Base-by-base conservation (phyloP, 2,888 invertebrate species). In the Molanna angustata region DNA sequence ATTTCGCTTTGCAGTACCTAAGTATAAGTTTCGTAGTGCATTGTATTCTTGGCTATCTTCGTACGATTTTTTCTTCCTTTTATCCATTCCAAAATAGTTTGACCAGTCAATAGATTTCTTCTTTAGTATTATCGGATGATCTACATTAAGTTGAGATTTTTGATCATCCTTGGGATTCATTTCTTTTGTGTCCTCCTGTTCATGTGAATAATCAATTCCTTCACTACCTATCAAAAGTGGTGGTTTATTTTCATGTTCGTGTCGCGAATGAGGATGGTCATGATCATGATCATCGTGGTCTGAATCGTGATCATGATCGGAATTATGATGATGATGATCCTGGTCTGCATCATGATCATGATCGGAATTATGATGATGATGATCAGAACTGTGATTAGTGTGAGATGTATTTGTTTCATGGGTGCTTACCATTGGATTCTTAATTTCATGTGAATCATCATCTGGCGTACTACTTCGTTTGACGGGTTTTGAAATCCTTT, bases 61-160 rank as follows among this genome's bases (percentile, higher is more conserved):
- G 7, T 44, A 37, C 0, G 80, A 75, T 63, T 86, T 85, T 68
- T 88, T 88, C 68, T 80, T 84, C 54, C 90, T 83, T 58, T 85
- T 82, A 66, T 93, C 90, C 56, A 90, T 80, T 0, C 93, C 93
- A 64, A 92, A 91, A 65, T 93, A 91, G 62, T 90, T 85, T 0
- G 89, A 86, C 92, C 91, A 93, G 64, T 91, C 85, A 54, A 92
- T 82, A 1, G 88, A 88, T 67, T 91, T 92, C 70, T 91, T 90
- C 58, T 84, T 83, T 4, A 88, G 68, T 19, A 74, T 73, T 33
- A 80, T 74, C 6, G 75, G 72, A 60, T 76, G 79, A 22, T 77
- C 76, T 17, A 65, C 59, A 16, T 72, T 73, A 1, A 59, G 53
- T 4, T 67, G 65, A 11, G 69, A 67, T 49, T 74, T 72, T n/a